phyloP scores from a whole-genome alignment of 1,140 invertebrate species.

The Solenopsis invicta region DNA sequence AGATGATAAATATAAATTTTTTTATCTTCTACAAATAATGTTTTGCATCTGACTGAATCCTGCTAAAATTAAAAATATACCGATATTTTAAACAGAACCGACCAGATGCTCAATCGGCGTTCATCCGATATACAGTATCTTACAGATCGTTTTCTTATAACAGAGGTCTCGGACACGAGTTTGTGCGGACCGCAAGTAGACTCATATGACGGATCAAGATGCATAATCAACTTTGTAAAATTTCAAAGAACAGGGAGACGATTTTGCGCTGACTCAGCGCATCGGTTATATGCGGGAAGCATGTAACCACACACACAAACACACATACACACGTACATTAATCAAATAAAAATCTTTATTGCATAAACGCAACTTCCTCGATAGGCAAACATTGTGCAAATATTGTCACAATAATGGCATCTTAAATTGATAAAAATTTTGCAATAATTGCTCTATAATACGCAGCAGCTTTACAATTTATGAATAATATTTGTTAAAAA shows the following conservation, averaged over 20 bases:
- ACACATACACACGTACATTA: too few relatives aligned
- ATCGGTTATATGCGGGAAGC: neutral
- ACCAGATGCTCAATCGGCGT: conserved; percentile 12
- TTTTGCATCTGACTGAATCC: neutral
- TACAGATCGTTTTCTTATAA: conserved; percentile 64
- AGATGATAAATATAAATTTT: neutral
- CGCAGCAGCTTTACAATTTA: too few relatives aligned
- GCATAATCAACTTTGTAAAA: neutral
- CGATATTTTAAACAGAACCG: neutral
- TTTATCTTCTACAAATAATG: neutral
- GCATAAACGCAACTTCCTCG: neutral
- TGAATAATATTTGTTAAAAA: too few relatives aligned
- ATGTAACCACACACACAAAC: neutral
- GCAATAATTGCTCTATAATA: too few relatives aligned
- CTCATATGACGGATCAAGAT: neutral
- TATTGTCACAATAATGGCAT: too few relatives aligned
- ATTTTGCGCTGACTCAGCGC: neutral
- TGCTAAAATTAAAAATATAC: neutral
- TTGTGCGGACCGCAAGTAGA: neutral
- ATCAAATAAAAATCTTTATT: neutral
- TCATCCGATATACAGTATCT: conserved; percentile 53
- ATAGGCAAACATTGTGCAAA: too few relatives aligned
- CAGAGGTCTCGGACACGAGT: conserved; percentile 1
- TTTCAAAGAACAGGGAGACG: conserved; percentile 2
- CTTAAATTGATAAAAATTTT: too few relatives aligned